phyloP scores from a whole-genome alignment of 1,140 invertebrate genomes.

The Bombus confusus region DNA sequence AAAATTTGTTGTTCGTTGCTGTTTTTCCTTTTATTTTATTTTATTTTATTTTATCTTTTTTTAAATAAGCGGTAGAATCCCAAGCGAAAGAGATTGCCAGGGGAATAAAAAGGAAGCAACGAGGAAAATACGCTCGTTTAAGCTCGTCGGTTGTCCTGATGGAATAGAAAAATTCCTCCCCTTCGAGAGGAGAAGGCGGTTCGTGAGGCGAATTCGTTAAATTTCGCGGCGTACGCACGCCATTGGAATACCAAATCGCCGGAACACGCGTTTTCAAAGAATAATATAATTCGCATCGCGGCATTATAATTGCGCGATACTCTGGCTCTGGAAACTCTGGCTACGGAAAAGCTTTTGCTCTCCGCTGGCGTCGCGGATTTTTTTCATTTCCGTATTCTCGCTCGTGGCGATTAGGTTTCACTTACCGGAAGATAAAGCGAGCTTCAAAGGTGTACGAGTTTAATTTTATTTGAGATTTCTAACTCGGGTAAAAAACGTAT shows the following conservation, averaged over 20 bases:
- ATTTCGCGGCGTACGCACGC: neutral
- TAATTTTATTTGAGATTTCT: neutral
- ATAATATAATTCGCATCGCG: slow-evolving; percentile 11
- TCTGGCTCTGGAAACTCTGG: neutral
- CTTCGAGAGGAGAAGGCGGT: neutral
- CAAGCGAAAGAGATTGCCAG: too few relatives aligned
- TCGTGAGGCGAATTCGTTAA: slow-evolving; percentile 26
- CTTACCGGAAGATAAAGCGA: neutral
- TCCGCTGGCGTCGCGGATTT: too few relatives aligned
- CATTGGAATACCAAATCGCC: neutral
- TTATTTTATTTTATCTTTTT: too few relatives aligned
- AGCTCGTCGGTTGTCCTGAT: neutral
- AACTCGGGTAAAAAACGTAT: too few relatives aligned
- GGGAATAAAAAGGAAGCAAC: too few relatives aligned
- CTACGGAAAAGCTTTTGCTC: too few relatives aligned
- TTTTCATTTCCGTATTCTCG: neutral
- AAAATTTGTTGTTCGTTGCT: too few relatives aligned
- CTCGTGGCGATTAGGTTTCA: neutral
- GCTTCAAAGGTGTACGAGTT: too few relatives aligned
- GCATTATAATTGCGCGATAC: slow-evolving; percentile 25
- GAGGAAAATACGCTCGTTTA: neutral
- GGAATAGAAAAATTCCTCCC: slow-evolving; percentile 13
- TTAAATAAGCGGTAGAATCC: too few relatives aligned
- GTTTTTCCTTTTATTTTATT: too few relatives aligned
- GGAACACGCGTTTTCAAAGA: neutral